A percentile compares a stretch with the other conserved stretches of the same genome.
Conservation (phyloP, 1,140 invertebrate genomes). For the Leptinotarsa texana region DNA sequence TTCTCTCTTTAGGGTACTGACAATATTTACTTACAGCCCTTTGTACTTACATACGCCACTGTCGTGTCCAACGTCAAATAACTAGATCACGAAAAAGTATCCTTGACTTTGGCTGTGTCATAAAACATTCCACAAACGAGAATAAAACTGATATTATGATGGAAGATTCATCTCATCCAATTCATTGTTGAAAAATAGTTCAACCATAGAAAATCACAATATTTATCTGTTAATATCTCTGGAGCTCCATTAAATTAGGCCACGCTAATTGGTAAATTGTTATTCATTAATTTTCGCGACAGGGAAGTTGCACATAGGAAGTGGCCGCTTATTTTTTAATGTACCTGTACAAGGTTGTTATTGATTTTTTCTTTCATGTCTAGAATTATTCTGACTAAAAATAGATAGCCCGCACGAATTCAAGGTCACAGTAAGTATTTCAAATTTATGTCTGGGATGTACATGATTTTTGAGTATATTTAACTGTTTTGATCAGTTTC, state of each 20-base stretch:
- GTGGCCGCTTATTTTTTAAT: neutral
- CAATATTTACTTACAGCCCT: too few relatives aligned
- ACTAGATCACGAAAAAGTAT: neutral
- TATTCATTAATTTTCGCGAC: neutral
- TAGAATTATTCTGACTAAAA: too few relatives aligned
- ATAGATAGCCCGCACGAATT: too few relatives aligned
- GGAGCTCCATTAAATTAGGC: neutral
- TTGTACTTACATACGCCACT: neutral
- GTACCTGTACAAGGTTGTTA: conserved; percentile 3
- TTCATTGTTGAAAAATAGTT: neutral
- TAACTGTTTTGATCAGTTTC: too few relatives aligned
- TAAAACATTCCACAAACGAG: neutral
- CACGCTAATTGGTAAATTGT: neutral
- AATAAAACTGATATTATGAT: neutral
- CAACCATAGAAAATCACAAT: neutral
- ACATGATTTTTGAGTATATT: too few relatives aligned
- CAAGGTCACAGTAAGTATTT: too few relatives aligned
- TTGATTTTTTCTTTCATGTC: neutral
- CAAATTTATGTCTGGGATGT: too few relatives aligned
- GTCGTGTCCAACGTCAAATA: neutral
- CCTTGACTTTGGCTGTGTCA: neutral
- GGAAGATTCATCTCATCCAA: neutral
- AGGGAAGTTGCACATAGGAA: neutral
- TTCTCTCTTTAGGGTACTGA: too few relatives aligned
- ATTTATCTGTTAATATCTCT: neutral